Base-by-base conservation (phyloP, 2,113 vertebrate species). In the Peromyscus leucopus region DNA sequence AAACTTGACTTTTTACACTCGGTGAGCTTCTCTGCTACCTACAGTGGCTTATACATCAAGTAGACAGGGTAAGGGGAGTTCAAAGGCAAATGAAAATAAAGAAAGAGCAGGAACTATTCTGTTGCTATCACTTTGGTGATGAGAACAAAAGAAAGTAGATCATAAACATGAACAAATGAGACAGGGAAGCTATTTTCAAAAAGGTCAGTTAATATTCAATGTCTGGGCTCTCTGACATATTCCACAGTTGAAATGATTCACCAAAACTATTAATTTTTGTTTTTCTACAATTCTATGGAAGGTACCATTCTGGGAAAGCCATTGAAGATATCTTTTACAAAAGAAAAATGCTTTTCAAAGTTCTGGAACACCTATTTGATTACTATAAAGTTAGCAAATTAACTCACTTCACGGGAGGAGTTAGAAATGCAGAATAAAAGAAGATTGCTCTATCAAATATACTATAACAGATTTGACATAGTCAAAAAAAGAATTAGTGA, bases 141-240 rank as follows among this genome's bases (percentile, higher is more conserved):
- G 89, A 94, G 76, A 93, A 90, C 13, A 36, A 96, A 93, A 91
- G 84, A 69, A 94, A 89, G 21, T 22, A 95, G 79, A 22, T 55
- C 76, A 94, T 95, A 96, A 97, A 91, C 92, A 89, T 63, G 39
- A 90, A 22, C 39, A 89, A 92, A 94, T 46, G 89, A 93, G 65
- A 86, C 72, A 96, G 36, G 15, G 22, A 86, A 69, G 12, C 26
- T 87, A n/a, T 93, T 92, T 90, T 91, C 76, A n/a, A 61, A 96
- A 96, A 89, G 51, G 65, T 89, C 85, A 95, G 16, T 93, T 91
- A 82, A 75, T 93, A 92, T 15, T 67, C 26, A 90, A 17, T 74
- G 24, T n/a, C 42, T 55, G 57, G 22, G 31, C 8, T 78, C 9
- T 86, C 13, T 95, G 74, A 94, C 17, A 65, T 71, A 95, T 72